A percentile compares a stretch with the other conserved stretches of the same genome.
These are phyloP conservation scores for Drosophila diplacantha DNA, from an alignment of 2,888 invertebrate species.

Conservation along the genomic window DNA sequence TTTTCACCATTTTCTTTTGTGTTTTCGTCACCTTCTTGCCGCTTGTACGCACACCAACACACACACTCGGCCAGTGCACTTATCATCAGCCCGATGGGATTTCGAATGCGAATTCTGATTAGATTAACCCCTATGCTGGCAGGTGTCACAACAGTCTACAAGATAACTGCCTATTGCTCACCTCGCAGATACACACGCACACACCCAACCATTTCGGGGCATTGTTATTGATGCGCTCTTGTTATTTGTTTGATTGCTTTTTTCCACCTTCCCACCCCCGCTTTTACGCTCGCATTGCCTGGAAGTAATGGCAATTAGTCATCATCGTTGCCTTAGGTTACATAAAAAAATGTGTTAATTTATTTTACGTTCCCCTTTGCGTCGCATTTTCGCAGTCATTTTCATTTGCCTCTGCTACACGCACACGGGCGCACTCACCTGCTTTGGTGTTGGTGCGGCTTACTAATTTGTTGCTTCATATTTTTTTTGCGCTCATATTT, in stretches of 20 bases:
- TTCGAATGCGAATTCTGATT: slow-evolving; percentile 47
- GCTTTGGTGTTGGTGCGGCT: slow-evolving; percentile 40
- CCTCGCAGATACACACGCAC: slow-evolving; percentile 10
- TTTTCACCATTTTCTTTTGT: slow-evolving; percentile 65
- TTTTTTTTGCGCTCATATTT: slow-evolving; percentile 20
- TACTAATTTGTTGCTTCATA: slow-evolving; percentile 56
- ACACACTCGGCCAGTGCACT: slow-evolving; percentile 33
- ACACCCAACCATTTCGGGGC: slow-evolving; percentile 18
- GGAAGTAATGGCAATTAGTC: slow-evolving; percentile 39
- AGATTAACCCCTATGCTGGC: slow-evolving; percentile 46
- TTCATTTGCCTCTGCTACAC: slow-evolving; percentile 20
- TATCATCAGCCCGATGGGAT: slow-evolving; percentile 34
- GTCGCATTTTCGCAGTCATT: slow-evolving; percentile 41
- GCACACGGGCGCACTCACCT: slow-evolving; percentile 10
- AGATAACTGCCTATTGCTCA: slow-evolving; percentile 21
- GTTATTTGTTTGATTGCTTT: slow-evolving; percentile 30
- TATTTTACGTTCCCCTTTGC: slow-evolving; percentile 52
- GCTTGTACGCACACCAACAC: slow-evolving; percentile 18
- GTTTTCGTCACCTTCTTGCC: slow-evolving; percentile 40
- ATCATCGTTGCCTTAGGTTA: slow-evolving; percentile 46
- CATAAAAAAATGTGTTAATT: slow-evolving; percentile 66
- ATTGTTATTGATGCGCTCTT: slow-evolving; percentile 22
- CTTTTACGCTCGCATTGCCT: not conserved
- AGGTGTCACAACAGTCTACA: slow-evolving; percentile 15
- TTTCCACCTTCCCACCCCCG: not conserved